A percentile compares a stretch with the other conserved stretches of the same genome.
These are phyloP conservation scores for Papilio helenus DNA, from an alignment of 1,140 invertebrate genomes.

Conservation along the genomic window DNA sequence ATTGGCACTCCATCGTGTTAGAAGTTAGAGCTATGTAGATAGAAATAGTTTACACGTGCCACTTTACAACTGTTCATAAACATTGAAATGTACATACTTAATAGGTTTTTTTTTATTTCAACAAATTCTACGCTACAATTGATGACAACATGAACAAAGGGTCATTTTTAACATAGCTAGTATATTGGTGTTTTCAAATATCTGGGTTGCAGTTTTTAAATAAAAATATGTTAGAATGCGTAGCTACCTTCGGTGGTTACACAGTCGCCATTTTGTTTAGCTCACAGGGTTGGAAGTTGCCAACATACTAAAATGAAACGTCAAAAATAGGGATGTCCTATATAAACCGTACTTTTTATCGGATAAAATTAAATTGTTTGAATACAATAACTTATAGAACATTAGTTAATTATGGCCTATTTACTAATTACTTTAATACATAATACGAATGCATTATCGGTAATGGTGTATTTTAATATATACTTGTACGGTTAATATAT, in stretches of 20 bases:
- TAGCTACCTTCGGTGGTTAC: background rate
- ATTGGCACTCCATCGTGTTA: constrained; percentile 34
- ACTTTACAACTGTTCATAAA: background rate
- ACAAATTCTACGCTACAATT: no score
- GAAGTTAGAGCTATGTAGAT: background rate
- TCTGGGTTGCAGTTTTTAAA: no score
- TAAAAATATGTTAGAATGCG: background rate
- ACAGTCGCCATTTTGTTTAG: constrained; percentile 7
- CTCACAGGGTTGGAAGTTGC: background rate
- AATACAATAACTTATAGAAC: background rate
- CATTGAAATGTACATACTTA: background rate
- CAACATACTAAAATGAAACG: background rate
- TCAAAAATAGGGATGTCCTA: background rate
- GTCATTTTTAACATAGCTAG: no score
- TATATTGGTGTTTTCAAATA: no score
- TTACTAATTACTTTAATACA: background rate
- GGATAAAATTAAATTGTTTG: background rate
- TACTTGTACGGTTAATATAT: background rate
- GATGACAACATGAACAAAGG: no score
- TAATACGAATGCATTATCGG: constrained; percentile 15
- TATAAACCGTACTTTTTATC: background rate
- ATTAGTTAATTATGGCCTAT: background rate
- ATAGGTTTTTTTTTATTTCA: no score
- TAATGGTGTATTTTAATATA: constrained; percentile 6
- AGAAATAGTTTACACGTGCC: constrained; percentile 37